Evolutionary conservation across 2,113 vertebrate genomes (phyloP), one percentile per base, ranked within the genome.

Genomic region (Sigmodon hispidus): DNA sequence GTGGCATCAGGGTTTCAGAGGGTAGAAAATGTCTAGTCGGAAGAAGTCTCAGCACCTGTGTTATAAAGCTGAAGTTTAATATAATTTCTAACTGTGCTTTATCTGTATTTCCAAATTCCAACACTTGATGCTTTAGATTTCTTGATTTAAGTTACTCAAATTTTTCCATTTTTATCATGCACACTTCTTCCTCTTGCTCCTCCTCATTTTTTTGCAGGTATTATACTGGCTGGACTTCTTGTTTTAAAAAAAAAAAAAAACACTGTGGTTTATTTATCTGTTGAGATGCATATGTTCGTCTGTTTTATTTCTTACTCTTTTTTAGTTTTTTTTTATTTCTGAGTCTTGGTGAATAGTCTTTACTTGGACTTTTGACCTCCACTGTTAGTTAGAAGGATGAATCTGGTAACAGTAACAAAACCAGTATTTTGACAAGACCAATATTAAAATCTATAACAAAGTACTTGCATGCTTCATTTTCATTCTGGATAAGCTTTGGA

Each of bases 121-220:
- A 48, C 52, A 95, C 48, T 67, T 95, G 43, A 43, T 50, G 48
- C 40, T 94, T 93, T 75, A 75, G 12, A 79, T 80, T 96, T 90
- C 40, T 87, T 94, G 19, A 77, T 92, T 87, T 75, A 87, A 55
- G 6, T 76, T 87, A 69, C 26, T 87, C 36, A 89, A n/a, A 94
- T 43, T 5, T 76, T 36, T 73, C 4, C 59, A 55, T 34, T 63
- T 91, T 70, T 95, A 29, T 29, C 40, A 43, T 40, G n/a, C n/a
- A n/a, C n/a, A n/a, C n/a, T n/a, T n/a, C 36, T n/a, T 22, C 70
- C 7, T 61, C 12, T 36, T 72, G n/a, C 29, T 63, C 40, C 70
- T 43, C n/a, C 36, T 57, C 17, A 24, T 59, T 86, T 48, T 36
- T 94, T 11, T 52, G 24, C 5, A 29, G 26, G 43, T 48, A 48